A percentile compares a stretch with the other conserved stretches of the same genome.
These are phyloP conservation scores for Sinonovacula constricta DNA, from an alignment of 1,140 invertebrate species.

Conservation along the genomic window DNA sequence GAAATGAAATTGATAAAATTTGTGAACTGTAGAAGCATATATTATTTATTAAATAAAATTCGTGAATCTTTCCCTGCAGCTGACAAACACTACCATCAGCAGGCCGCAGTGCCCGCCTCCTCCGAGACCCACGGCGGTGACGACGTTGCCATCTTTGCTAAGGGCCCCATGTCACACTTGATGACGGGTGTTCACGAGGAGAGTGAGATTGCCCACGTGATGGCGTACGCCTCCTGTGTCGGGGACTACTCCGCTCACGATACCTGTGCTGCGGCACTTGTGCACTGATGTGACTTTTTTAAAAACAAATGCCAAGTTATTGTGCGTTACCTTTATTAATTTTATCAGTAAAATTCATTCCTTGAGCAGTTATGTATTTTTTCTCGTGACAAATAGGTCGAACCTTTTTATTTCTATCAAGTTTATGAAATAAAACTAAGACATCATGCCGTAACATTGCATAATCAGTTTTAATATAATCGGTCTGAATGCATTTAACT, in stretches of 20 bases:
- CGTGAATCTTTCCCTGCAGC: slow-evolving; percentile 54
- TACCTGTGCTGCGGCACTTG: slow-evolving; percentile 47
- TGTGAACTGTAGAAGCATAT: neutral
- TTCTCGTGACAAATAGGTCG: too few relatives aligned
- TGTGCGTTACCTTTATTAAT: too few relatives aligned
- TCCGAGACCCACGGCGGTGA: slow-evolving; percentile 79
- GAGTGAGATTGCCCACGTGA: slow-evolving; percentile 91
- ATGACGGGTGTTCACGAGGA: slow-evolving; percentile 95
- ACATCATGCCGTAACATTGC: too few relatives aligned
- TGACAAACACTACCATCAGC: slow-evolving; percentile 63
- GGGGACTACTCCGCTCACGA: slow-evolving; percentile 80
- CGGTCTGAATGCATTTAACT: too few relatives aligned
- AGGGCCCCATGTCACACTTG: slow-evolving; percentile 91
- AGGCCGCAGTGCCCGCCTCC: slow-evolving; percentile 83
- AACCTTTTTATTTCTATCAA: too few relatives aligned
- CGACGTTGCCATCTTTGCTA: slow-evolving; percentile 77
- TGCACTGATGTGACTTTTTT: too few relatives aligned
- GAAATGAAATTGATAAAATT: neutral
- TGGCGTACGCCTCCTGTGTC: slow-evolving; percentile 82
- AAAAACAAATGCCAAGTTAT: too few relatives aligned
- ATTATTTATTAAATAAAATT: slow-evolving; percentile 19
- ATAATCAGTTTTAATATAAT: too few relatives aligned
- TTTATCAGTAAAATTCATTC: too few relatives aligned
- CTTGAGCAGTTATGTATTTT: too few relatives aligned
- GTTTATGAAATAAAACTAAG: too few relatives aligned